Evolutionary conservation across 2,797 vertebrate genomes (phyloP), one percentile per base, ranked within the genome.

Genomic region (Hypotaenidia philippensis): DNA sequence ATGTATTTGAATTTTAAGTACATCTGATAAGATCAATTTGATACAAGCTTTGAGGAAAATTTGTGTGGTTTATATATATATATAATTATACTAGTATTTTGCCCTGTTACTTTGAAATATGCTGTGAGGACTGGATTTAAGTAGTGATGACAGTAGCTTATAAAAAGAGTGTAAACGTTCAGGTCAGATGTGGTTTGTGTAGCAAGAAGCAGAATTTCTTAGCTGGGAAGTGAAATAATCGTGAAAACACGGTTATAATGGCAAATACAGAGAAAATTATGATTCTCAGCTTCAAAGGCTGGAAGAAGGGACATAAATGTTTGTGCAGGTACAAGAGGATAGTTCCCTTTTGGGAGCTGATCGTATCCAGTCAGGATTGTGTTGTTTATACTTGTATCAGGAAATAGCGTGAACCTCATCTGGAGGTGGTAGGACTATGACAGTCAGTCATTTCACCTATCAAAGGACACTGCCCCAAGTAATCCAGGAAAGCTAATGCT

Each of bases 121-220:
- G 4, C 40, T 56, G 9, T 11, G 7, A 71, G 6, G 8, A 32
- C 52, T 49, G 60, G 31, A 52, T 80, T 50, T 80, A 52, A 83
- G 22, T 47, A n/a, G 20, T 47, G 31, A 53, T 83, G 77, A 90
- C 52, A n/a, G 44, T 52, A 83, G 16, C 38, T 57, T 90, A 8
- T 40, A 64, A 5, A 1, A 65, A 23, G 0, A 6, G 11, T 57
- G 19, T 40, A 45, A 74, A 45, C 0, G 0, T 32, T 71, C 16
- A 29, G 1, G 1, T 72, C 19, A 38, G 57, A 31, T 6, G 10
- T 22, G 13, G 11, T 64, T 85, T 77, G 9, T 80, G 18, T 57
- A 22, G 50, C 63, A 89, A 85, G 56, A 47, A 40, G 45, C 13
- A 59, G 50, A 82, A 27, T 91, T 71, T 56, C 19, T 78, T 63